phyloP scores from a whole-genome alignment of 2,888 invertebrate genomes.

The Marronus borbonicus region DNA sequence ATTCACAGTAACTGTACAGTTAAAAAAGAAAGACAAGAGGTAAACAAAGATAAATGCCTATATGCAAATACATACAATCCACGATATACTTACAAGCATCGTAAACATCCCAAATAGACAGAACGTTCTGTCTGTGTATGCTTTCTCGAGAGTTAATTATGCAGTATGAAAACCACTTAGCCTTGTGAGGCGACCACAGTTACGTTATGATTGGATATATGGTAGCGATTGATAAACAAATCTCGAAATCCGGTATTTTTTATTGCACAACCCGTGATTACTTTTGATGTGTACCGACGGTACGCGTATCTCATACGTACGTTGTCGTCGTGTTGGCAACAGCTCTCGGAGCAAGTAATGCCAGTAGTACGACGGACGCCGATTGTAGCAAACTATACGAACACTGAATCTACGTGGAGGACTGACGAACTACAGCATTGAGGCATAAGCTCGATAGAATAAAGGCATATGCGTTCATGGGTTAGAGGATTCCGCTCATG shows the following conservation, averaged over 20 bases:
- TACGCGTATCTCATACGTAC: constrained; percentile 2
- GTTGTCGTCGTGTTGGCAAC: constrained; percentile 38
- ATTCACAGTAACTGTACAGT: background rate
- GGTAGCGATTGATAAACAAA: constrained; percentile 29
- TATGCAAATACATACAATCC: constrained; percentile 32
- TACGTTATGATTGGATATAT: constrained; percentile 3
- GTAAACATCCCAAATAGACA: constrained; percentile 52
- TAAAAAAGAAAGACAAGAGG: background rate
- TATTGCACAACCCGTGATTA: constrained; percentile 45
- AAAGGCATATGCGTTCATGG: constrained; percentile 50
- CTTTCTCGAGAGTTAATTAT: constrained; percentile 42
- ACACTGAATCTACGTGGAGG: constrained; percentile 37
- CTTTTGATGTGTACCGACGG: constrained; percentile 6
- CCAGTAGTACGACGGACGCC: constrained; percentile 26
- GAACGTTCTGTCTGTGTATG: constrained; percentile 41
- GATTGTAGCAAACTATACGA: constrained; percentile 38
- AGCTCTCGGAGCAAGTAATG: constrained; percentile 12
- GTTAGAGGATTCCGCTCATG: constrained; percentile 47
- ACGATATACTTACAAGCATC: constrained; percentile 51
- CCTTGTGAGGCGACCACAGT: constrained; percentile 4
- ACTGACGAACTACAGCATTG: constrained; percentile 42
- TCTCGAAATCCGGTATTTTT: constrained; percentile 16
- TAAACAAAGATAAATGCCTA: constrained; percentile 14
- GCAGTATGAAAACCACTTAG: constrained; percentile 3
- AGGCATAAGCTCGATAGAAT: constrained; percentile 53